Percentiles rank a stretch among this genome's conserved stretches.
phyloP scores from a whole-genome alignment of 1,140 invertebrate genomes.

The Aporrectodea caliginosa region DNA sequence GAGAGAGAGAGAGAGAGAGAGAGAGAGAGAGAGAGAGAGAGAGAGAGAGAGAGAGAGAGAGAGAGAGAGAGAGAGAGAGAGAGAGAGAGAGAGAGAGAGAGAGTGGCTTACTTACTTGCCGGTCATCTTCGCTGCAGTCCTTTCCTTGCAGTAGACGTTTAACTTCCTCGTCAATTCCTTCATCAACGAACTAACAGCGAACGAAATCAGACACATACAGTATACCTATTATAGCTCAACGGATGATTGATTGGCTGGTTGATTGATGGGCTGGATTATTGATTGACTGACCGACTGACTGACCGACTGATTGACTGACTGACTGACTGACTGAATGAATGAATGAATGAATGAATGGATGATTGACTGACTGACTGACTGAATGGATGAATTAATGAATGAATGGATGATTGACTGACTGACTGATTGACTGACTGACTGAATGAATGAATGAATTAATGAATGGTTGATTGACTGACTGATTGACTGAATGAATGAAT shows the following conservation, averaged over 20 bases:
- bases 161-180: constrained; percentile 41
- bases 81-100: background rate
- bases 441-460: too few relatives aligned
- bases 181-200: constrained; percentile 45
- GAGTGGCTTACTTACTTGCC: background rate
- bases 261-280: background rate
- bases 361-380: background rate
- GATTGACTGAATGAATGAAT: background rate
- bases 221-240: background rate
- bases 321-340: background rate
- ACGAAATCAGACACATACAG: background rate
- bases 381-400: background rate
- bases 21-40: too few relatives aligned
- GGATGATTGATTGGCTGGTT: background rate
- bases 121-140: background rate
- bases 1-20: too few relatives aligned
- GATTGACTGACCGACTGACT: background rate
- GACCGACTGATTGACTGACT: background rate
- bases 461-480: too few relatives aligned
- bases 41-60: too few relatives aligned
- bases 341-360: background rate
- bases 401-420: background rate
- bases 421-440: constrained; percentile 29
- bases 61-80: background rate
- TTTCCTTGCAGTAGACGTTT: constrained; percentile 53